Percentiles rank a stretch among this genome's conserved stretches.
Conservation (phyloP, 1,140 invertebrate genomes). For the Portunus trituberculatus region DNA sequence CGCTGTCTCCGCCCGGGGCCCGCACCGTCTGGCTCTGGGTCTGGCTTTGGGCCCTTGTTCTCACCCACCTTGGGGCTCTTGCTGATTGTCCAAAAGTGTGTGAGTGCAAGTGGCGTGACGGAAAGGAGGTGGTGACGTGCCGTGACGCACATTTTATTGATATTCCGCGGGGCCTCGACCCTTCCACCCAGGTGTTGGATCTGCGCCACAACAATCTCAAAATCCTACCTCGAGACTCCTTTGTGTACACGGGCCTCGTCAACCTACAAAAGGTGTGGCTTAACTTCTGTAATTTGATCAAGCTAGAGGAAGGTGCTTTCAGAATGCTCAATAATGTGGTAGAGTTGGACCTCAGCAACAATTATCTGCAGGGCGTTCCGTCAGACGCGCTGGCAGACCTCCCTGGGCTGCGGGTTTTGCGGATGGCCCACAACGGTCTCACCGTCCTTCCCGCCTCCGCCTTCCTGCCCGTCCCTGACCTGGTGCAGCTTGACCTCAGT, state of each 20-base stretch:
- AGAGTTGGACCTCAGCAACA: constrained; percentile 89
- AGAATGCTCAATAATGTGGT: constrained; percentile 92
- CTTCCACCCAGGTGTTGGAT: constrained; percentile 88
- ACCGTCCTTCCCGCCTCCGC: constrained; percentile 85
- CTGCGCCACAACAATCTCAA: constrained; percentile 92
- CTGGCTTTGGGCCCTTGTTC: constrained; percentile 61
- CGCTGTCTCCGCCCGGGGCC: constrained; percentile 52
- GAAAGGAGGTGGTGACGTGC: constrained; percentile 94
- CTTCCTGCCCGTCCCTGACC: constrained; percentile 85
- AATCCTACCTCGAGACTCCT: constrained; percentile 89
- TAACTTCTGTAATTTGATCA: constrained; percentile 85
- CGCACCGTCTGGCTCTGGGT: constrained; percentile 47
- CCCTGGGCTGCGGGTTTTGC: constrained; percentile 87
- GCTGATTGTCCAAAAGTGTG: constrained; percentile 88
- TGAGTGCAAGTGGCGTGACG: constrained; percentile 94
- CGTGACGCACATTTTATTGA: constrained; percentile 83
- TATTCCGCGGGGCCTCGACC: constrained; percentile 68
- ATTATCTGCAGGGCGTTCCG: constrained; percentile 86
- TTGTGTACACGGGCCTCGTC: constrained; percentile 88
- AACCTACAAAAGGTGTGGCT: constrained; percentile 93
- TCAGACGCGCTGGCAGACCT: constrained; percentile 86
- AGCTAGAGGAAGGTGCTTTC: constrained; percentile 91
- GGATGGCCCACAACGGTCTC: constrained; percentile 88
- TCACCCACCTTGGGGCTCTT: constrained; percentile 49
- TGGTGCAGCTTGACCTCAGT: constrained; percentile 88